Percentiles rank a stretch among this genome's conserved stretches.
These are phyloP conservation scores for Ptyas mucosa DNA, from an alignment of 2,113 vertebrate species.

Conservation along the genomic window DNA sequence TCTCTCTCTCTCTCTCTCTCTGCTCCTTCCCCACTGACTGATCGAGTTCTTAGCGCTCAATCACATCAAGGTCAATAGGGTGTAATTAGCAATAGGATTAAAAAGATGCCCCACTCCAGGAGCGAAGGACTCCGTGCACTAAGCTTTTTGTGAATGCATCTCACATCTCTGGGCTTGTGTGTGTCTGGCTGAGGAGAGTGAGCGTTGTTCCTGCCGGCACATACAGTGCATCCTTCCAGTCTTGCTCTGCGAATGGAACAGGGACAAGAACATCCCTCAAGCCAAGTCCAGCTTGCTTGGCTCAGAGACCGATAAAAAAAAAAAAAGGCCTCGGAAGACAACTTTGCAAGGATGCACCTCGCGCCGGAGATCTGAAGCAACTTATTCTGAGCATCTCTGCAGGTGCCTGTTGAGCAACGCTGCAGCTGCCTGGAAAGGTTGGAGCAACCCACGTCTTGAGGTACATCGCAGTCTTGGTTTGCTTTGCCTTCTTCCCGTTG, in stretches of 20 bases:
- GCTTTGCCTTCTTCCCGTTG: slow-evolving; percentile 25
- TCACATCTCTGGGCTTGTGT: slow-evolving; percentile 63
- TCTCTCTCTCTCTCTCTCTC: not conserved
- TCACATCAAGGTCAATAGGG: slow-evolving; percentile 61
- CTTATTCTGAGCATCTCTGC: slow-evolving; percentile 51
- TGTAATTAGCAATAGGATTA: slow-evolving; percentile 53
- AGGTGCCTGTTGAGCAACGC: slow-evolving; percentile 48
- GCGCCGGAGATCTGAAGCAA: slow-evolving; percentile 43
- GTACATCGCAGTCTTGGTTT: slow-evolving; percentile 56
- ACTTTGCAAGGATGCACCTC: slow-evolving; percentile 57
- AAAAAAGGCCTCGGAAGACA: slow-evolving; percentile 48
- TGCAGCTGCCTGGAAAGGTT: slow-evolving; percentile 36
- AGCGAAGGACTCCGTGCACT: slow-evolving; percentile 48
- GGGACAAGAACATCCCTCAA: slow-evolving; percentile 62
- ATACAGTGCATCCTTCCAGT: slow-evolving; percentile 50
- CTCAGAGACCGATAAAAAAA: slow-evolving; percentile 23
- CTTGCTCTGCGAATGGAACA: slow-evolving; percentile 62
- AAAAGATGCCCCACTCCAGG: slow-evolving; percentile 51
- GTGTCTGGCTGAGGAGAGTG: slow-evolving; percentile 62
- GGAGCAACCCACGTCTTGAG: slow-evolving; percentile 46
- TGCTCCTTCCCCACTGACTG: slow-evolving; percentile 48
- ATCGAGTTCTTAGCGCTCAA: slow-evolving; percentile 55
- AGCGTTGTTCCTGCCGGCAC: slow-evolving; percentile 63
- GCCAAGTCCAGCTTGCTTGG: slow-evolving; percentile 47
- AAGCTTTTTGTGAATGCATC: slow-evolving; percentile 66